These are phyloP conservation scores for Penelope pileata DNA, from an alignment of 2,113 vertebrate genomes.

Conservation along the genomic window DNA sequence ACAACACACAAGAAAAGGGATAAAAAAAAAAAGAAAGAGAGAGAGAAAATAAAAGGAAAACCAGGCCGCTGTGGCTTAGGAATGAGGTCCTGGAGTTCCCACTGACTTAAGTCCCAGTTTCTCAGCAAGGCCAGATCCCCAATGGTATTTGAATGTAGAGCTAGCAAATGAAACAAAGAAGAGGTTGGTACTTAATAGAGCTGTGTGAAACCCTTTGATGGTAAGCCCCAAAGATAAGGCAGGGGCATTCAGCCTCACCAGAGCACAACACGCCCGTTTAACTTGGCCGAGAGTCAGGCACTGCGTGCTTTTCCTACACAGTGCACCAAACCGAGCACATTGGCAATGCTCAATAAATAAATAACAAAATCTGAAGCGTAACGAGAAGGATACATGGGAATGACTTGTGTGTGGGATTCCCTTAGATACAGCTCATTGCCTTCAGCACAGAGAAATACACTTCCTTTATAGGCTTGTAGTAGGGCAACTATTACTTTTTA, in stretches of 20 bases:
- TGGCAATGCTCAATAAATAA: slow-evolving; percentile 29
- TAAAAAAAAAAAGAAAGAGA: neutral
- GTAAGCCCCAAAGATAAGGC: neutral
- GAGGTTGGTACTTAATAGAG: neutral
- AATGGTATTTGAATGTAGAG: neutral
- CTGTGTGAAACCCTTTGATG: neutral
- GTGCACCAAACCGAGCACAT: neutral
- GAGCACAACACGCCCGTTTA: neutral
- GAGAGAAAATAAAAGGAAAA: neutral
- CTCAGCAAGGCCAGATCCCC: neutral
- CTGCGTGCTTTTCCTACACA: neutral
- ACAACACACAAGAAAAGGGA: neutral
- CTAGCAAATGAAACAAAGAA: neutral
- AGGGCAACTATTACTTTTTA: neutral
- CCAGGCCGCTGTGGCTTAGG: neutral
- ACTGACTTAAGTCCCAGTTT: neutral
- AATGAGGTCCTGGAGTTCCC: neutral
- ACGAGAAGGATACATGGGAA: neutral
- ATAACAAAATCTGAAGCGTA: slow-evolving; percentile 23
- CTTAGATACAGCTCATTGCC: neutral
- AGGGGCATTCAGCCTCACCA: neutral
- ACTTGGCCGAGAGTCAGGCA: slow-evolving; percentile 16
- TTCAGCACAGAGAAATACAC: neutral
- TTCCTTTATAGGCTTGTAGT: neutral
- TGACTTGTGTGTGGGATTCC: neutral